Evolutionary conservation across 2,113 vertebrate genomes (phyloP), one percentile per base, ranked within the genome.

Genomic region (Chaenocephalus aceratus): DNA sequence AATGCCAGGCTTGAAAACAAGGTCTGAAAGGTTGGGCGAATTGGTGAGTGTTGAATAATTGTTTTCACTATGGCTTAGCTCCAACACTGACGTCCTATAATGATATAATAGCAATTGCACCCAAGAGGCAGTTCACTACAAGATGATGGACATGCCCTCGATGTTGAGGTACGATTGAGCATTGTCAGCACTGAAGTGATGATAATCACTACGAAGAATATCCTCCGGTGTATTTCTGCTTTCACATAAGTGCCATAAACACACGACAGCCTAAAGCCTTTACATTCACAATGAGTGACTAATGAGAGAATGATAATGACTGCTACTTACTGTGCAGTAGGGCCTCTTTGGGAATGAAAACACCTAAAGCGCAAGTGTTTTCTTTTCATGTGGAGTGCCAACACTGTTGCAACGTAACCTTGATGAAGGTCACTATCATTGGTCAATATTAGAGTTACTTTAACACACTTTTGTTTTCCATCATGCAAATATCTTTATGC

Each of bases 91-190:
- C 79, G 81, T 72, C 59, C 63, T 11, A n/a, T 45, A 82, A 74
- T 75, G 14, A 68, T 82, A 53, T 69, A 74, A 75, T 59, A n/a
- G 62, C 46, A 61, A 54, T n/a, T 16, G 69, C 58, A 72, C 65
- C 74, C 59, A 7, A 45, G 85, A 81, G 57, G 60, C 77, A 36
- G 69, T 66, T 67, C 53, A 18, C 63, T 61, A 2, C 26, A 62
- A 65, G 26, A 72, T 85, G 77, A 85, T 72, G 76, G 64, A 58
- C 48, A 65, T 65, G 51, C 11, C 18, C 9, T 51, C 3, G 4
- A 63, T 67, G 49, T 65, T 58, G 67, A 85, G 49, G 58, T 76
- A 80, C 54, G 70, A 79, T 79, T 3, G 61, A 82, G 81, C 68
- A 34, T 71, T n/a, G 70, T 85, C 77, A 75, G 70, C 82, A 48